phyloP scores from a whole-genome alignment of 2,797 vertebrate genomes.

The Ctenosaura bakeri region DNA sequence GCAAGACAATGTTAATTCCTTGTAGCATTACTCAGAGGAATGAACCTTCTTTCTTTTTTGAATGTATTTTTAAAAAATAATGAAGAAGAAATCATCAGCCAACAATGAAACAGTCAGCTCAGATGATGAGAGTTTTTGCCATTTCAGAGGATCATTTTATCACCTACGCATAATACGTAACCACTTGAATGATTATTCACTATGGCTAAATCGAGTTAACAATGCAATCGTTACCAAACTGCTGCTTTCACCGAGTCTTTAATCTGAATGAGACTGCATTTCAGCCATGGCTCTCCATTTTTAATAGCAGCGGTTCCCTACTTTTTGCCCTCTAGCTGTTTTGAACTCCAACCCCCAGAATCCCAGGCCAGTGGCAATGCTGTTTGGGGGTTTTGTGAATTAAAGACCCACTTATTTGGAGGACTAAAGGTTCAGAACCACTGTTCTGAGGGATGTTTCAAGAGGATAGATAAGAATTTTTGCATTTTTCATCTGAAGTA shows the following conservation, averaged over 20 bases:
- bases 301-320: not conserved
- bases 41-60: not conserved
- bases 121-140: not conserved
- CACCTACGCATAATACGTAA: not conserved
- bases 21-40: not conserved
- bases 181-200: slow-evolving; percentile 9
- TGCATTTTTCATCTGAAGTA: not conserved
- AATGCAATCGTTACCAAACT: not conserved
- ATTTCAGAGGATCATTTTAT: not conserved
- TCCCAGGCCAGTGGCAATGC: too few species aligned
- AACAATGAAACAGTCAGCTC: not conserved
- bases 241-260: not conserved
- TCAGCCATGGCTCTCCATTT: not conserved
- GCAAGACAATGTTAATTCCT: not conserved
- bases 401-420: too few species aligned
- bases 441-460: too few species aligned
- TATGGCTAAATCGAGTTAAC: not conserved
- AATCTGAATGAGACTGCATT: slow-evolving; percentile 15
- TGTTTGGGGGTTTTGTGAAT: too few species aligned
- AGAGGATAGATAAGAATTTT: not conserved
- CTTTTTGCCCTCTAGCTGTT: not conserved
- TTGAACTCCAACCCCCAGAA: not conserved
- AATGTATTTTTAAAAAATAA: too few species aligned
- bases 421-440: too few species aligned
- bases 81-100: not conserved